Evolutionary conservation across 2,797 vertebrate species (phyloP), one percentile per base, ranked within the genome.

Genomic region (Epinephelus awoara): DNA sequence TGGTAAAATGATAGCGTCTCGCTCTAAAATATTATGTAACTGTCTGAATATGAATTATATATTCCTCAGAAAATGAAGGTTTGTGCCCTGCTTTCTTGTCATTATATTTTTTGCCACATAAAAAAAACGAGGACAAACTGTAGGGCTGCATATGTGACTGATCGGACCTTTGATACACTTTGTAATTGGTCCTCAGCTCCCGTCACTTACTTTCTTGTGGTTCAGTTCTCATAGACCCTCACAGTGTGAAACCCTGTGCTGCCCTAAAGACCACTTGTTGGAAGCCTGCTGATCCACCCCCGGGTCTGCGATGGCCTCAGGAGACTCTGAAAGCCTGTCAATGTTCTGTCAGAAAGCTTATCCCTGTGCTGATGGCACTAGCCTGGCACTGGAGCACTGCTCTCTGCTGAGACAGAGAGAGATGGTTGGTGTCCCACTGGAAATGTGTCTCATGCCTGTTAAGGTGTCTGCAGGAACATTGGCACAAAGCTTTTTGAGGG

Each of bases 401-500:
- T 77, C 73, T 84, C 85, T 34, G 44, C 82, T 85, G 84, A 82
- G 77, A 91, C 58, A 77, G 87, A 82, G 49, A 83, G 68, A 23
- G 49, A 78, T 77, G 85, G 70, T 78, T 68, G 67, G 69, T 79
- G 75, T 91, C 82, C 84, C 83, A 83, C 86, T 81, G 85, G 86
- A 92, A 88, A 90, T 85, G 72, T 80, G 81, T 86, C 77, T 83
- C 73, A 88, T 87, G 84, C 80, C 76, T 83, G 76, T 88, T 84
- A 85, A 84, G 74, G 63, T 79, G 75, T 75, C 74, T 85, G 80
- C 70, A 64, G 77, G 72, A 83, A 73, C 75, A 82, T 21, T 79
- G 75, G 67, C 56, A 59, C 55, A 38, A 61, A 77, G 58, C 42
- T 27, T 62, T 67, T 61, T 19, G 17, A 51, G 19, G 23, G 15